Base-by-base conservation (phyloP, 1,140 invertebrate species). In the Drosophila navojoa region DNA sequence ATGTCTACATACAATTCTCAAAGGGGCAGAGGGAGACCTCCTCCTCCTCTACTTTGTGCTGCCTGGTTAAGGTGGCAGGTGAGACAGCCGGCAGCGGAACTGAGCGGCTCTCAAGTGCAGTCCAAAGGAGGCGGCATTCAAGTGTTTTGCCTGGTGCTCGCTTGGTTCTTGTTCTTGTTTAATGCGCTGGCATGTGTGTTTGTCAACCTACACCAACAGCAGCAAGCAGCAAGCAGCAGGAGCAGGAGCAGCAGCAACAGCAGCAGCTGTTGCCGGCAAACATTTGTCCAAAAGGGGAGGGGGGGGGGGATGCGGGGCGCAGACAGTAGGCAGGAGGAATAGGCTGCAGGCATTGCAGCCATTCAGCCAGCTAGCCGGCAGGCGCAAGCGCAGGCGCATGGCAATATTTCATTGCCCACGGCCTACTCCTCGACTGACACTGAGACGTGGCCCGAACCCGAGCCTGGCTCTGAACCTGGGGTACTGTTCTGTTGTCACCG, bases 111-210 rank as follows among this genome's bases (percentile, higher is more conserved):
- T 73, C 71, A 73, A 73, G 71, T 73, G 71, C 71, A 73, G 60
- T 19, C 67, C 35, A 27, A 71, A 63, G 68, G 53, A 62, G 67
- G 72, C 61, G 59, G 54, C 61, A 71, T 76, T 76, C 57, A 72
- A 76, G 73, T 72, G 73, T 69, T 45, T 9, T 11, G 27, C 55
- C 55, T 11, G 57, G 49, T 64, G 54, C 54, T 32, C 32, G 32
- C 42, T 53, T 55, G 40, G 19, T 45, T 50, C 63, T 70, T 82
- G 69, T 81, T 79, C 75, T 82, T 87, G 63, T 84, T 87, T 87
- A 77, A 87, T 87, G 84, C 84, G 77, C 82, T 86, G 84, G 82
- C 82, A 86, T 87, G 82, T 86, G 87, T 87, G 82, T 86, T 86
- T 87, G 82, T 87, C 82, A 86, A 87, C 82, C 81, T 82, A 86